Evolutionary conservation across 2,797 vertebrate species (phyloP).

Genomic region (Gastrophryne carolinensis): DNA sequence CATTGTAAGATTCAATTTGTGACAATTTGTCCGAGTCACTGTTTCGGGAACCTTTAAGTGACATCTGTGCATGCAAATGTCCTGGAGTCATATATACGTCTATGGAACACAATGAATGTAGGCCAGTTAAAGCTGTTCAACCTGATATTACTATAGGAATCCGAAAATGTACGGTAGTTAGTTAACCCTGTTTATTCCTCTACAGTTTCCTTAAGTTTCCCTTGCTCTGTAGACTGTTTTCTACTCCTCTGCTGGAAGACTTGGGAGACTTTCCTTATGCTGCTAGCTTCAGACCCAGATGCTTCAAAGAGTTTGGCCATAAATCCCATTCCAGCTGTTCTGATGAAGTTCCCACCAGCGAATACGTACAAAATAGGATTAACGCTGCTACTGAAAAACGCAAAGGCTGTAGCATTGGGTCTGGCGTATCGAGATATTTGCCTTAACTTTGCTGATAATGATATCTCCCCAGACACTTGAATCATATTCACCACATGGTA

Average conservation of each 20-base stretch:
- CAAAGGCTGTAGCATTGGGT: slow-evolving; percentile 73
- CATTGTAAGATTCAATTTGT: too few relatives aligned
- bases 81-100: too few relatives aligned
- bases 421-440: slow-evolving; percentile 49
- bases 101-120: too few relatives aligned
- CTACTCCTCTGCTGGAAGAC: slow-evolving; percentile 14
- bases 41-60: too few relatives aligned
- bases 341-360: slow-evolving; percentile 78
- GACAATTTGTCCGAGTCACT: too few relatives aligned
- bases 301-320: slow-evolving; percentile 80
- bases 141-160: too few relatives aligned
- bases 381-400: slow-evolving; percentile 82
- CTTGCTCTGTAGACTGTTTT: not conserved
- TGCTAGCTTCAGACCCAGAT: slow-evolving; percentile 69
- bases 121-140: too few relatives aligned
- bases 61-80: too few relatives aligned
- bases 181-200: not conserved
- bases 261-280: slow-evolving; percentile 50
- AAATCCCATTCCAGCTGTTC: slow-evolving; percentile 76
- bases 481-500: slow-evolving; percentile 69
- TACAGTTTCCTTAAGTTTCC: not conserved
- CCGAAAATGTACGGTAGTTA: too few relatives aligned
- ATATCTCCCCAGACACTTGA: slow-evolving; percentile 40
- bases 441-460: accelerated
- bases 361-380: slow-evolving; percentile 90